phyloP scores from a whole-genome alignment of 1,140 invertebrate genomes.

The Apis florea region DNA sequence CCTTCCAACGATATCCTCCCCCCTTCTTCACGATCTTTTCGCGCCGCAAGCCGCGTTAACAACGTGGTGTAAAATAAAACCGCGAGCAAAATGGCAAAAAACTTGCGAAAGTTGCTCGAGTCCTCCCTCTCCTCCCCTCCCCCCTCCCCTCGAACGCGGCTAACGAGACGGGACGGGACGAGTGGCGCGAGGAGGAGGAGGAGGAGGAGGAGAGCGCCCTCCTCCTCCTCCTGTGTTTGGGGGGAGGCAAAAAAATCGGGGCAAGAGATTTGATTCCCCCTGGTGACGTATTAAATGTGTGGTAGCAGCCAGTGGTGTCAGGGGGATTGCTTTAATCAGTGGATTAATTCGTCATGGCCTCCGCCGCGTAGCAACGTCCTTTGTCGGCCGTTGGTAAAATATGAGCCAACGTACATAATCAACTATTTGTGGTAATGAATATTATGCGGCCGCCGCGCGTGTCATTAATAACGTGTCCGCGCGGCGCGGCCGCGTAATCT shows the following conservation, averaged over 20 bases:
- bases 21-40: no score
- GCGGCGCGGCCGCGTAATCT: conserved; percentile 67
- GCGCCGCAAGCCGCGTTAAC: no score
- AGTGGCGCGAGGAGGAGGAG: not conserved
- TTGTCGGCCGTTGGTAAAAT: conserved; percentile 78
- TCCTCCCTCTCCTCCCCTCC: no score
- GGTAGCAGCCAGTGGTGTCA: conserved; percentile 76
- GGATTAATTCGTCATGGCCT: conserved; percentile 80
- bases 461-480: conserved; percentile 76
- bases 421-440: conserved; percentile 80
- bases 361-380: conserved; percentile 74
- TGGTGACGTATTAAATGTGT: conserved; percentile 78
- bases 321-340: conserved; percentile 79
- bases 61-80: no score
- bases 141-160: no score
- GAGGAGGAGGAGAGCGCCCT: no score
- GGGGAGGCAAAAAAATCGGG: conserved; percentile 69
- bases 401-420: conserved; percentile 79
- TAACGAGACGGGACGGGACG: not conserved
- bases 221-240: conserved; percentile 10
- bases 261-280: conserved; percentile 76
- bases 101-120: no score
- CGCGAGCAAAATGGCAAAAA: no score
- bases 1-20: not conserved
- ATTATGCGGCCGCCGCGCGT: conserved; percentile 75